A percentile compares a stretch with the other conserved stretches of the same genome.
Evolutionary conservation across 2,888 invertebrate species (phyloP).

Genomic region (Teleogryllus oceanicus): DNA sequence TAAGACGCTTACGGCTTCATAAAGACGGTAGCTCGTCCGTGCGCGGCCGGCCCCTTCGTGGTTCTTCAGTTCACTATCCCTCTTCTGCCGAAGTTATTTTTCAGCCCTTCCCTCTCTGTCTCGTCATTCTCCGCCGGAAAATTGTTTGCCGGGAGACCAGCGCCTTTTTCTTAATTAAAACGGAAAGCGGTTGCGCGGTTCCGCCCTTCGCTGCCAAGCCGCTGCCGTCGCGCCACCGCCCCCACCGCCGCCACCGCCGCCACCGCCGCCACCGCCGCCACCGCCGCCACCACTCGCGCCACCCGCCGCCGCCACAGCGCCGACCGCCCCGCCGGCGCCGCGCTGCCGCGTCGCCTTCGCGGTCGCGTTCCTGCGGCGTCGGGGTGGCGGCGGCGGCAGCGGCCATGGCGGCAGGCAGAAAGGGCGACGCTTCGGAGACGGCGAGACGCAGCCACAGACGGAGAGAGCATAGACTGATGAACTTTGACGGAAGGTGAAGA

Average conservation of each 20-base stretch:
- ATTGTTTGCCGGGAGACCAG: background rate
- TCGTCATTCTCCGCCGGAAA: background rate
- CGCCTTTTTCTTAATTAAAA: constrained; percentile 18
- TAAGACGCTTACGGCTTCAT: constrained; percentile 18
- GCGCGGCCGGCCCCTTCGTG: background rate
- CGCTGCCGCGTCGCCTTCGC: background rate
- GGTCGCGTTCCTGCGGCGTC: too few relatives aligned
- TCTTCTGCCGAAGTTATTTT: constrained; percentile 10
- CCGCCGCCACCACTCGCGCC: background rate
- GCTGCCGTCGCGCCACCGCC: background rate
- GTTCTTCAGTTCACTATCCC: constrained; percentile 4
- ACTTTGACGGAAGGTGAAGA: too few relatives aligned
- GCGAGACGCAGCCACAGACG: too few relatives aligned
- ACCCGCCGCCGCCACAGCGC: background rate
- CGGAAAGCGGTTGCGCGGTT: background rate
- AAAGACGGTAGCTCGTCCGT: background rate
- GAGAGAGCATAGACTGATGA: too few relatives aligned
- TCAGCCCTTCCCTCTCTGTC: constrained; percentile 1
- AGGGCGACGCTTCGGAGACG: too few relatives aligned
- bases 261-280: background rate
- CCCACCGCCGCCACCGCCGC: background rate
- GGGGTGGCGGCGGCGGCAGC: too few relatives aligned
- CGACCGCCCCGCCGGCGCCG: background rate
- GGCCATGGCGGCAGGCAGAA: too few relatives aligned
- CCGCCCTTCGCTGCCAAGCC: background rate